phyloP scores from a whole-genome alignment of 2,888 invertebrate species.

The Hedychridium roseum region DNA sequence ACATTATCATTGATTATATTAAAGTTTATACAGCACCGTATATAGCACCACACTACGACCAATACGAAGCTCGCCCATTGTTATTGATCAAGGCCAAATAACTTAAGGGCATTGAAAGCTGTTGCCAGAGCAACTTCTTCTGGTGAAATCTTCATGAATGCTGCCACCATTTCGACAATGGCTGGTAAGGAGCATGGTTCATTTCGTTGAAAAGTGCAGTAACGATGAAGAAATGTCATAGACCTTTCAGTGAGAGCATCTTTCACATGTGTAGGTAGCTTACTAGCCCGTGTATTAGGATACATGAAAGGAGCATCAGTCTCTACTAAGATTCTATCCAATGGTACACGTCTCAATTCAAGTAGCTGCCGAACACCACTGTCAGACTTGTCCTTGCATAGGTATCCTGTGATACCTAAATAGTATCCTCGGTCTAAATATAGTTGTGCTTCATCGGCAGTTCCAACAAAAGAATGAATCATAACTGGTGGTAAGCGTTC shows the following conservation, averaged over 20 bases:
- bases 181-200: constrained; percentile 95
- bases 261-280: constrained; percentile 87
- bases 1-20: constrained; percentile 13
- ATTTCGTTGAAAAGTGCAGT: constrained; percentile 95
- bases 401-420: constrained; percentile 83
- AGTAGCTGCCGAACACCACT: constrained; percentile 86
- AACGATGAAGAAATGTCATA: constrained; percentile 82
- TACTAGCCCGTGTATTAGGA: constrained; percentile 92
- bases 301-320: constrained; percentile 97
- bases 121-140: constrained; percentile 91
- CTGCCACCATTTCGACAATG: constrained; percentile 93
- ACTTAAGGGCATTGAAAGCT: constrained; percentile 89
- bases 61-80: constrained; percentile 13
- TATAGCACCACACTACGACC: constrained; percentile 39
- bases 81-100: constrained; percentile 86
- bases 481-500: constrained; percentile 80
- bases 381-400: constrained; percentile 93
- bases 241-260: constrained; percentile 87
- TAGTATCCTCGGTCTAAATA: constrained; percentile 89
- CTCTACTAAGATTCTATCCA: constrained; percentile 87
- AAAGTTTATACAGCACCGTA: constrained; percentile 38
- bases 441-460: constrained; percentile 80
- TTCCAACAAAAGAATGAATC: constrained; percentile 92
- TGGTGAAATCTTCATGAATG: constrained; percentile 84
- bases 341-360: constrained; percentile 80